Conservation (phyloP, 1,140 invertebrate species). For the Acromyrmex charruanus region DNA sequence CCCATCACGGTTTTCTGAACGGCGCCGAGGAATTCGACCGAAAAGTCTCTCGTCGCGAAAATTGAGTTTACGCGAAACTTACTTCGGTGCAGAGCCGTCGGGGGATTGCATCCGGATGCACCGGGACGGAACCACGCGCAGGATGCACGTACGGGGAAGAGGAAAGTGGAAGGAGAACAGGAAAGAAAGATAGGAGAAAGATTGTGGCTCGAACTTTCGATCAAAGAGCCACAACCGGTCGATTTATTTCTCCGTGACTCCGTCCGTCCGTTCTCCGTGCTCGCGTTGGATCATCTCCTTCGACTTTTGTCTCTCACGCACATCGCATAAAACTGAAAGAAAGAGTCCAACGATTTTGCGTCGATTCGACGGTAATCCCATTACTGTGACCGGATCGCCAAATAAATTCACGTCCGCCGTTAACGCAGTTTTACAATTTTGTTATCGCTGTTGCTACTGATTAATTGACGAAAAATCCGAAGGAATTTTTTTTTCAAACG, state of each 20-base stretch:
- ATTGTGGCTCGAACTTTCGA: conserved; percentile 52
- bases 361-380: conserved; percentile 60
- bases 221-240: conserved; percentile 33
- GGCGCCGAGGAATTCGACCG: conserved; percentile 31
- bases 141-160: conserved; percentile 24
- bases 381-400: conserved; percentile 51
- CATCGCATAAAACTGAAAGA: conserved; percentile 22
- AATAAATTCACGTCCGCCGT: conserved; percentile 39
- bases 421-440: conserved; percentile 23
- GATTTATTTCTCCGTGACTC: conserved; percentile 54
- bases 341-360: not conserved
- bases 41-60: conserved; percentile 62
- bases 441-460: not conserved
- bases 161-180: not conserved
- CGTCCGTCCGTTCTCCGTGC: not conserved
- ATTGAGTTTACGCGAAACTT: conserved; percentile 74
- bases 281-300: conserved; percentile 31
- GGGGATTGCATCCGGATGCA: conserved; percentile 58
- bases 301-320: conserved; percentile 60
- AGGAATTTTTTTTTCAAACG: not conserved
- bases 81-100: conserved; percentile 51
- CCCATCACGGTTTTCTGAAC: conserved; percentile 65
- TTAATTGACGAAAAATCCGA: conserved; percentile 2
- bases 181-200: not conserved
- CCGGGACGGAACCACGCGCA: not conserved